phyloP scores from a whole-genome alignment of 2,888 invertebrate genomes.

The Steinernema hermaphroditum region DNA sequence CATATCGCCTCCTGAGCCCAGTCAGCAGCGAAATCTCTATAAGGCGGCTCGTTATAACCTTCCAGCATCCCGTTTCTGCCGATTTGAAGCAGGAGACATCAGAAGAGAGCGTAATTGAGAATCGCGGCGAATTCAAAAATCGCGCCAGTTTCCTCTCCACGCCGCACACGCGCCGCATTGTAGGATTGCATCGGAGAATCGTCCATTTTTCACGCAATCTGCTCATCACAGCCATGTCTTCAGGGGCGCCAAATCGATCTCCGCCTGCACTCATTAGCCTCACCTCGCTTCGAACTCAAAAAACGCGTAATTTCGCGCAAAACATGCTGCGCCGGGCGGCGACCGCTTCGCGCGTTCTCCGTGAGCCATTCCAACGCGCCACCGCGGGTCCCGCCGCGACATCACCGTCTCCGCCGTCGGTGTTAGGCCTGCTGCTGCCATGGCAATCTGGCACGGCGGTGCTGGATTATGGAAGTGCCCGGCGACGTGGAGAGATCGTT shows the following conservation, averaged over 20 bases:
- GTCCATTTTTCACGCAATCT: too few species aligned
- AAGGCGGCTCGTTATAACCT: too few species aligned
- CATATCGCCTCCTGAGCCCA: too few species aligned
- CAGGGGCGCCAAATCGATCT: neutral
- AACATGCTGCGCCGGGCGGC: neutral
- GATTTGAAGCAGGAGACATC: too few species aligned
- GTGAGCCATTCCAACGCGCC: neutral
- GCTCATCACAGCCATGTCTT: neutral
- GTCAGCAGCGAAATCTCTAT: too few species aligned
- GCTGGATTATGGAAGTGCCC: too few species aligned
- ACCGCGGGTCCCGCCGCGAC: constrained; percentile 9
- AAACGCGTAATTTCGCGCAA: constrained; percentile 16
- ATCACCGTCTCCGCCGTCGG: too few species aligned
- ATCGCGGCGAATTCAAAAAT: constrained; percentile 20
- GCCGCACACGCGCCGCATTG: constrained; percentile 10
- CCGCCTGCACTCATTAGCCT: neutral
- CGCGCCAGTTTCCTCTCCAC: constrained; percentile 19
- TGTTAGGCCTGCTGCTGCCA: too few species aligned
- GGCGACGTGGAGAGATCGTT: too few species aligned
- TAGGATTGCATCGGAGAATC: neutral
- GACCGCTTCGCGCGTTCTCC: neutral
- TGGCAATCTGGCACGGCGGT: too few species aligned
- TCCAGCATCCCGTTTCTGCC: too few species aligned
- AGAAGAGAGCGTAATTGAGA: neutral
- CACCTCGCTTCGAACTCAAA: neutral